phyloP scores from a whole-genome alignment of 2,113 vertebrate species.

The Alexandromys fortis region DNA sequence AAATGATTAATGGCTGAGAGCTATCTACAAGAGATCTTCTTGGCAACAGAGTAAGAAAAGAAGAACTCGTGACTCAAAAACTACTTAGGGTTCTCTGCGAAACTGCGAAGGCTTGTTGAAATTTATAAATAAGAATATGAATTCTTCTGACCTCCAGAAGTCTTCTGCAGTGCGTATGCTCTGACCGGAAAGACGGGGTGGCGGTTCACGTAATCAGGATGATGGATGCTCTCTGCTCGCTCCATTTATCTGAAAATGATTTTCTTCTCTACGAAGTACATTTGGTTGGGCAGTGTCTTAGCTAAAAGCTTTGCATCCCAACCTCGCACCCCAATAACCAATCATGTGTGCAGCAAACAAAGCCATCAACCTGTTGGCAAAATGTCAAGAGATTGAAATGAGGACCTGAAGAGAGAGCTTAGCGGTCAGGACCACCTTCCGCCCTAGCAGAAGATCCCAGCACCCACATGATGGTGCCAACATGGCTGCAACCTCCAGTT shows the following conservation, averaged over 20 bases:
- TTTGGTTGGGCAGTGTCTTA: background rate
- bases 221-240: background rate
- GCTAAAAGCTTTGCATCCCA: background rate
- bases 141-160: constrained; percentile 50
- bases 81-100: constrained; percentile 69
- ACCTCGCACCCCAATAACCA: background rate
- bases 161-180: background rate
- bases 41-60: constrained; percentile 72
- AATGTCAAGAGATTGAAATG: background rate
- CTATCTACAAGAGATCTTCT: constrained; percentile 73
- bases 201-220: background rate
- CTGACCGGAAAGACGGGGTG: background rate
- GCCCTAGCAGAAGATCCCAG: background rate
- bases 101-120: constrained; percentile 72
- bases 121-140: constrained; percentile 57
- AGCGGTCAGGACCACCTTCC: background rate
- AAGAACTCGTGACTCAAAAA: constrained; percentile 71
- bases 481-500: background rate
- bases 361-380: background rate
- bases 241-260: constrained; percentile 18
- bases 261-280: constrained; percentile 14
- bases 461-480: background rate
- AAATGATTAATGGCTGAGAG: constrained; percentile 72
- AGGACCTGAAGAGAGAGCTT: background rate
- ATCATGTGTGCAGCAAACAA: background rate